phyloP scores from a whole-genome alignment of 64 coral and sea anemone species.

The Pocillopora verrucosa region DNA sequence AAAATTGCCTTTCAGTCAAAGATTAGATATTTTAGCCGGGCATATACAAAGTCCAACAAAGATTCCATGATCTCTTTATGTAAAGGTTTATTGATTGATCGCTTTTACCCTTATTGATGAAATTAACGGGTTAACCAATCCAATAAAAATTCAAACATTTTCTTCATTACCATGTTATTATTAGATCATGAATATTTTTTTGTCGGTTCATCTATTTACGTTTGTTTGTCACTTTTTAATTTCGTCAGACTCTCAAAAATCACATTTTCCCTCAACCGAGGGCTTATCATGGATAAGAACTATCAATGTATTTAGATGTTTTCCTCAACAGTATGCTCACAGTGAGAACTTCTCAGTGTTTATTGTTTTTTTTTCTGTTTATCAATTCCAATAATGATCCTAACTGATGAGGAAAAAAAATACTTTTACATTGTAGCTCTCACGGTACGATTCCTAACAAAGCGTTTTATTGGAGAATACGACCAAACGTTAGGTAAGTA shows the following conservation, averaged over 20 bases:
- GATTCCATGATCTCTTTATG: background rate
- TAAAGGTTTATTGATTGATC: background rate
- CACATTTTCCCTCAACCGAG: too few species aligned
- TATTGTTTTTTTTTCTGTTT: background rate
- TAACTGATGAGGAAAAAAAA: background rate
- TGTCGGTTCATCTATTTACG: too few species aligned
- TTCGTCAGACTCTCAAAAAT: too few species aligned
- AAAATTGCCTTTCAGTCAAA: too few species aligned
- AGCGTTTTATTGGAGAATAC: constrained; percentile 90
- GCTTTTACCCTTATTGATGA: background rate
- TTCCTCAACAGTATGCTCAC: too few species aligned
- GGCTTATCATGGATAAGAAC: too few species aligned
- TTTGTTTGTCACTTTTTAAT: too few species aligned
- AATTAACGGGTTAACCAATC: background rate
- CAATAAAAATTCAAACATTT: background rate
- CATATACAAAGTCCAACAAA: background rate
- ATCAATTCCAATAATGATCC: background rate
- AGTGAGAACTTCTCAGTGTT: background rate
- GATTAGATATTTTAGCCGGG: background rate
- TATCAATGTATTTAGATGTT: too few species aligned
- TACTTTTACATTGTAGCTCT: constrained; percentile 54
- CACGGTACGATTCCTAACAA: constrained; percentile 77
- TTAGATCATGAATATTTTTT: too few species aligned
- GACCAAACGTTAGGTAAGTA: constrained; percentile 86
- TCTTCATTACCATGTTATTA: background rate